Evolutionary conservation across 1,140 invertebrate genomes (phyloP), one percentile per base, ranked within the genome.

Genomic region (Tribolium madens): DNA sequence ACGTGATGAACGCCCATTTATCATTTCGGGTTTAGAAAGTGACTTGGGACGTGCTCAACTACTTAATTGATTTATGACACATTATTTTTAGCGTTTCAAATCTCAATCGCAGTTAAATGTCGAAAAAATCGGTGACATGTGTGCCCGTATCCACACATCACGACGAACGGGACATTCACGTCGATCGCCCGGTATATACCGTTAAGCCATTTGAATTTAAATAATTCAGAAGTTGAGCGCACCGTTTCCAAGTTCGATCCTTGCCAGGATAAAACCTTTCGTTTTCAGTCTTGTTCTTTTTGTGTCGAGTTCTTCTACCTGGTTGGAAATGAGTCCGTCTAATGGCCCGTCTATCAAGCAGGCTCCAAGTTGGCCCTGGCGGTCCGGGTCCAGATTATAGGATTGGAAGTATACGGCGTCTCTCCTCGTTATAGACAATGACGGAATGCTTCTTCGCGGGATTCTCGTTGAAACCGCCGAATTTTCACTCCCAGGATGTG

Each of bases 291-390:
- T 17, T 71, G 69, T 18, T 71, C 47, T 52, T 72, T 72, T 52
- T 72, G 12, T 26, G 26, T 52, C 18, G 46, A 72, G 50, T 48
- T 71, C 69, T 72, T 72, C 70, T 72, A 72, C 70, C 70, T 72
- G 70, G 14, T 52, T 64, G 21, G 47, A 71, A 50, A 71, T 48
- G 69, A 50, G 42, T 47, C 47, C 69, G 69, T 72, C 70, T 72
- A 72, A 72, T 72, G 70, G 70, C 36, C 69, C 69, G 69, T 71
- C 69, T 71, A 71, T 71, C 69, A 71, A 71, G 42, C 69, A 71
- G 69, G 21, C 69, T 50, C 70, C 70, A 12, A 50, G 12, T 64
- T 33, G 46, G 46, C 48, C 33, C 47, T 50, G 71, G 6, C 48
- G 47, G 48, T 73, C 31, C 70, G 50, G 12, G 46, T 12, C 47